A percentile compares a stretch with the other conserved stretches of the same genome.
Evolutionary conservation across 2,113 vertebrate genomes (phyloP).

Genomic region (Pardalotus punctatus): DNA sequence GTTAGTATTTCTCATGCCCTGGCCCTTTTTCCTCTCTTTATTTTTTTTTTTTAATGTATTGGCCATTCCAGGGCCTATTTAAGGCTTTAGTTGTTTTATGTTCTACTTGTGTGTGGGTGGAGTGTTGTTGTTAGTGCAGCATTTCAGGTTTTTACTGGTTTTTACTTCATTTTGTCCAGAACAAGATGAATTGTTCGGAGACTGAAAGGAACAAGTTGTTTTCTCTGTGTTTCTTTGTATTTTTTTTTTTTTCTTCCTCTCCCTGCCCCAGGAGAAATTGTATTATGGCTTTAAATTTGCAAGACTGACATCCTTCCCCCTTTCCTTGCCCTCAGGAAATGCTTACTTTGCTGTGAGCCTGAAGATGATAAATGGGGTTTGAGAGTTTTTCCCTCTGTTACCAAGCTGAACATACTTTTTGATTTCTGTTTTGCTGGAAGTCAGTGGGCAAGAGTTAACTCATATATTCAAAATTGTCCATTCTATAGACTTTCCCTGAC

Average conservation of each 20-base stretch:
- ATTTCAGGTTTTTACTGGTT: not conserved
- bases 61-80: not conserved
- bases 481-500: not conserved
- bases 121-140: not conserved
- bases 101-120: not conserved
- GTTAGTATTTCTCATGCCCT: not conserved
- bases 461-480: not conserved
- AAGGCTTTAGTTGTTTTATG: not conserved
- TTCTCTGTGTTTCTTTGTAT: not conserved
- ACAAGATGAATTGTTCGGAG: not conserved
- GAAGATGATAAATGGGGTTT: not conserved
- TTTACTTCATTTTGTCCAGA: not conserved
- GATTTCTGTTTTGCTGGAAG: not conserved
- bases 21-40: not conserved
- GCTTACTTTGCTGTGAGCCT: not conserved
- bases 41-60: not conserved
- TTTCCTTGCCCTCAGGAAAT: not conserved
- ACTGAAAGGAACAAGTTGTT: not conserved
- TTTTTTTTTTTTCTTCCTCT: not conserved
- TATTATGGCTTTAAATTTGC: not conserved
- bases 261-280: not conserved
- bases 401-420: not conserved
- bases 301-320: not conserved
- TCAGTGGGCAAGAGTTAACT: not conserved
- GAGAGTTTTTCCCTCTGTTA: not conserved